phyloP scores from a whole-genome alignment of 2,113 vertebrate genomes.

The Emydura subglobosa region DNA sequence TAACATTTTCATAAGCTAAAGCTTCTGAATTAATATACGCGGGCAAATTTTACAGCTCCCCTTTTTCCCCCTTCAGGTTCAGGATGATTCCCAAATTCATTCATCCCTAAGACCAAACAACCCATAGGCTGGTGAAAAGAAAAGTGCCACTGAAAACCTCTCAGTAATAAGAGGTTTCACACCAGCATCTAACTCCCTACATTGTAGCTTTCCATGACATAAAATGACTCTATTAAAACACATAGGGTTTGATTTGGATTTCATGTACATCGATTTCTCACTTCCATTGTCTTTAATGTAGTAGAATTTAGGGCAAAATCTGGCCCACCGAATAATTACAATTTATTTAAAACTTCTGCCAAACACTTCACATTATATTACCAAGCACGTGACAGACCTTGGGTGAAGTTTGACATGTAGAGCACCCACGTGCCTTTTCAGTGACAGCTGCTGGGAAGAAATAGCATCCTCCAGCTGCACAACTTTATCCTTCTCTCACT shows the following conservation, averaged over 20 bases:
- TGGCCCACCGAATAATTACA: neutral
- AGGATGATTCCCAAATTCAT: neutral
- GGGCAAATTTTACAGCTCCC: neutral
- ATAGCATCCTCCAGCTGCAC: conserved; percentile 81
- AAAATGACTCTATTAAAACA: conserved; percentile 7
- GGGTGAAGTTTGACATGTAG: conserved; percentile 73
- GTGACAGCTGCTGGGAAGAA: conserved; percentile 79
- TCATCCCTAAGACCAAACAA: neutral
- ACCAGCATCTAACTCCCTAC: neutral
- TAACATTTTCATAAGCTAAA: neutral
- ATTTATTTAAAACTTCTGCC: conserved; percentile 11
- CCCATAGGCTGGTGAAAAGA: neutral
- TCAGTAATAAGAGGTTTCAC: neutral
- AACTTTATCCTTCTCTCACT: conserved; percentile 76
- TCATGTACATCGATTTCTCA: neutral
- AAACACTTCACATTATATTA: conserved; percentile 66
- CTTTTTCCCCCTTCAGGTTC: neutral
- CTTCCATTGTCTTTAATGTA: neutral
- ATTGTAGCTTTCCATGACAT: neutral
- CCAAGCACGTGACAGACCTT: conserved; percentile 64
- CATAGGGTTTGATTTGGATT: neutral
- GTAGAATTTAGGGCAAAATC: neutral
- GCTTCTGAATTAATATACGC: neutral
- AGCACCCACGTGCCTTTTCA: conserved; percentile 76
- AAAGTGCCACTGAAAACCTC: neutral